Evolutionary conservation across 2,797 vertebrate species (phyloP).

Genomic region (Cyprinodon diabolis): DNA sequence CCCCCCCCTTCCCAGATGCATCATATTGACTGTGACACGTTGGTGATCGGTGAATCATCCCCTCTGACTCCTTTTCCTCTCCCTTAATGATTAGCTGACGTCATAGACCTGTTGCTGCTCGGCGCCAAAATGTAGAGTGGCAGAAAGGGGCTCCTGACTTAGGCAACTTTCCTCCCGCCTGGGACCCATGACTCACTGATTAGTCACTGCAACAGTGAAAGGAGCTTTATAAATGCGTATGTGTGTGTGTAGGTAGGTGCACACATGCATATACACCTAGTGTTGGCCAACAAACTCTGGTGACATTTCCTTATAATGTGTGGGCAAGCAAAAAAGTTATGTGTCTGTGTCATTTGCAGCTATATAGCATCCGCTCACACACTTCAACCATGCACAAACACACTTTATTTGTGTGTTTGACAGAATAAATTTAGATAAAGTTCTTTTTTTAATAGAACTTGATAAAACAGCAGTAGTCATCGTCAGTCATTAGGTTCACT

Average conservation of each 20-base stretch:
- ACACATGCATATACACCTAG: constrained; percentile 1
- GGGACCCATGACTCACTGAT: constrained; percentile 63
- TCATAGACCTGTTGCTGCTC: constrained; percentile 30
- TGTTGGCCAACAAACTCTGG: constrained; percentile 5
- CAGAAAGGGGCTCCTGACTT: constrained; percentile 41
- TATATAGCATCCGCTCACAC: background rate
- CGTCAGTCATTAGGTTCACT: constrained; percentile 46
- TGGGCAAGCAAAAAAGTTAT: background rate
- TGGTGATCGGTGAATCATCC: constrained; percentile 58
- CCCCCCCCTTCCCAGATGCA: background rate
- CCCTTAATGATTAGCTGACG: constrained; percentile 41
- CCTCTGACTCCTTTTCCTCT: constrained; percentile 22
- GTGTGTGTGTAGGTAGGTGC: constrained; percentile 15
- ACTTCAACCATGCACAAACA: background rate
- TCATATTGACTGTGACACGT: constrained; percentile 35
- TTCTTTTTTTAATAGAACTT: constrained; percentile 36
- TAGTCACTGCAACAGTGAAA: constrained; percentile 55
- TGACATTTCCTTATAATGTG: background rate
- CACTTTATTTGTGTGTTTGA: constrained; percentile 7
- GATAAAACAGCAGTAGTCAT: constrained; percentile 35
- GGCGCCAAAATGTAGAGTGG: constrained; percentile 9
- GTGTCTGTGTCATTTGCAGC: background rate
- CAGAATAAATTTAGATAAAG: constrained; percentile 26
- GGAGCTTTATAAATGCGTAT: constrained; percentile 31
- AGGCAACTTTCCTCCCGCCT: constrained; percentile 35